Percentiles rank a stretch among this genome's conserved stretches.
phyloP scores from a whole-genome alignment of 1,140 invertebrate species.

The Drosophila ercepeae region DNA sequence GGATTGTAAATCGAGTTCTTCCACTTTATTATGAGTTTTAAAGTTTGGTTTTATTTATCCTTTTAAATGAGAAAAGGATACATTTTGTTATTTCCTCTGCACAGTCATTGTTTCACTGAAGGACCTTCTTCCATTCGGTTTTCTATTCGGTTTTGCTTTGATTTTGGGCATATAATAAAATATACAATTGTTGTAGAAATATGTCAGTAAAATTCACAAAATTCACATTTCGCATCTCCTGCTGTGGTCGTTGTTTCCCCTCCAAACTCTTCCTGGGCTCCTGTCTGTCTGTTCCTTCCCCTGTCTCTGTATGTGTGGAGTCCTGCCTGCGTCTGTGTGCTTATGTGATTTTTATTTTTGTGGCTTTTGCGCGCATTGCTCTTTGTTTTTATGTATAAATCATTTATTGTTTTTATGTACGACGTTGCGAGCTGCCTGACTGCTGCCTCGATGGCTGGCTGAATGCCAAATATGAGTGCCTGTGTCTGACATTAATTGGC shows the following conservation, averaged over 20 bases:
- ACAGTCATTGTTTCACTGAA: constrained; percentile 24
- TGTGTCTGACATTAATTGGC: constrained; percentile 82
- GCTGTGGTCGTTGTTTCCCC: constrained; percentile 46
- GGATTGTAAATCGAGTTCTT: too few relatives aligned
- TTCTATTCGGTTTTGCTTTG: constrained; percentile 57
- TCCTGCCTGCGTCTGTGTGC: constrained; percentile 10
- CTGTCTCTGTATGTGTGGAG: constrained; percentile 38
- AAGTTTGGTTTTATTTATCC: too few relatives aligned
- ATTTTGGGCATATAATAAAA: constrained; percentile 74
- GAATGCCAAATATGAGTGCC: constrained; percentile 77
- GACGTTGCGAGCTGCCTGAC: constrained; percentile 63
- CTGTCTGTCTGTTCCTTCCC: constrained; percentile 16
- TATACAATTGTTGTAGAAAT: constrained; percentile 79
- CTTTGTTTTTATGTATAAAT: constrained; percentile 81
- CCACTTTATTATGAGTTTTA: too few relatives aligned
- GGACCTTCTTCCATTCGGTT: constrained; percentile 6
- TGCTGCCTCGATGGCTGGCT: constrained; percentile 49
- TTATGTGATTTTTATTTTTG: constrained; percentile 79
- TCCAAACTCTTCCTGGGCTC: neutral
- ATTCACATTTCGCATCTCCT: constrained; percentile 75
- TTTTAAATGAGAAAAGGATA: too few relatives aligned
- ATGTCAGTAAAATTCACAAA: constrained; percentile 78
- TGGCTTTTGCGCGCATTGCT: constrained; percentile 75
- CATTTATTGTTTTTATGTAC: constrained; percentile 81
- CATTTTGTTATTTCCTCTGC: constrained; percentile 2